Evolutionary conservation across 2,888 invertebrate species (phyloP).

Genomic region (Ligdia adustata): DNA sequence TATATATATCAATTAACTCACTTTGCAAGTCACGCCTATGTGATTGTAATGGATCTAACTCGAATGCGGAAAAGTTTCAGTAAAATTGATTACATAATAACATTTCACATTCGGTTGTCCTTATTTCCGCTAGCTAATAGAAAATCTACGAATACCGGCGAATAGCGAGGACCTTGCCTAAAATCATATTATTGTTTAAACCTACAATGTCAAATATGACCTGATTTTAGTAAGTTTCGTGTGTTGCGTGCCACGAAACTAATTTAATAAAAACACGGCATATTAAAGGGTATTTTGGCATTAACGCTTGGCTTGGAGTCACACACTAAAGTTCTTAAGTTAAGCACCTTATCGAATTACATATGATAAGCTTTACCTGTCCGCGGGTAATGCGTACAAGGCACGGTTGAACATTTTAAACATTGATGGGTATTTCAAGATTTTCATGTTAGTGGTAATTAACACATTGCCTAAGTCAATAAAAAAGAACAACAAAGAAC

Average conservation of each 20-base stretch:
- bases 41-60: too few relatives aligned
- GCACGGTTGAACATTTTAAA: too few relatives aligned
- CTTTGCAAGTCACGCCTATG: too few relatives aligned
- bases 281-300: slow-evolving; percentile 75
- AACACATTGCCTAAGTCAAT: too few relatives aligned
- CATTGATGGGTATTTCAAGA: too few relatives aligned
- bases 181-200: slow-evolving; percentile 38
- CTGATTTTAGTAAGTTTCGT: slow-evolving; percentile 66
- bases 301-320: slow-evolving; percentile 59
- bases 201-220: slow-evolving; percentile 59
- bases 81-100: background rate
- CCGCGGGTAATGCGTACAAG: too few relatives aligned
- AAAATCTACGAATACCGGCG: slow-evolving; percentile 18
- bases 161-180: slow-evolving; percentile 26
- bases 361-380: slow-evolving; percentile 41
- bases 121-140: slow-evolving; percentile 20
- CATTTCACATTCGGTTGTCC: background rate
- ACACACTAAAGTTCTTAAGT: slow-evolving; percentile 57
- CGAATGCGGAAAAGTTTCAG: background rate
- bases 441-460: too few relatives aligned
- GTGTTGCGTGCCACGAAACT: slow-evolving; percentile 74
- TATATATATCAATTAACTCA: too few relatives aligned
- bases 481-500: too few relatives aligned
- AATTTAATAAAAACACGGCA: slow-evolving; percentile 80
- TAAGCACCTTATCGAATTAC: slow-evolving; percentile 57